phyloP scores from a whole-genome alignment of 2,888 invertebrate species.

The Coecobrya sp. region DNA sequence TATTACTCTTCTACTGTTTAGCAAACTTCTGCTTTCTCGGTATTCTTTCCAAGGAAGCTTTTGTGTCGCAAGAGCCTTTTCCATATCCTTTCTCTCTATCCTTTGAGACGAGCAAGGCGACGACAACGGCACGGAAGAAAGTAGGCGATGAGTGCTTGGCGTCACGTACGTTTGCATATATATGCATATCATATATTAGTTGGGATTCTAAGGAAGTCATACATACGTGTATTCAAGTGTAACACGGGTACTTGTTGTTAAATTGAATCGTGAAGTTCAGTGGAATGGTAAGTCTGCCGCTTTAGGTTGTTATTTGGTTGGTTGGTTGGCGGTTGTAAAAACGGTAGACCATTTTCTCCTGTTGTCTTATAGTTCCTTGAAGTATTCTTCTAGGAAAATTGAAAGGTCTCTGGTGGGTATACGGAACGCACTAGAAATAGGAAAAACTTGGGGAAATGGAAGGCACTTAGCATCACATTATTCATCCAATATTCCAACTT shows the following conservation, averaged over 20 bases:
- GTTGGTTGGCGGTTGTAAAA: background rate
- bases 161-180: constrained; percentile 67
- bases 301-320: background rate
- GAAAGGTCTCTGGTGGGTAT: constrained; percentile 69
- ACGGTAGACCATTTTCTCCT: constrained; percentile 8
- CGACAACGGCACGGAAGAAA: constrained; percentile 46
- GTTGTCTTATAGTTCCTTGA: constrained; percentile 38
- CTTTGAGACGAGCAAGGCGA: constrained; percentile 54
- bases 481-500: constrained; percentile 81
- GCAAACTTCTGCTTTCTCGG: background rate
- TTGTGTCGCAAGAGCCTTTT: constrained; percentile 29
- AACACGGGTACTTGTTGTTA: constrained; percentile 49
- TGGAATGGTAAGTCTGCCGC: constrained; percentile 36
- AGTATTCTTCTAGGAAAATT: constrained; percentile 62
- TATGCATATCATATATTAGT: background rate
- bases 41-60: constrained; percentile 1
- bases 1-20: constrained; percentile 45
- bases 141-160: constrained; percentile 60
- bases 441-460: constrained; percentile 40
- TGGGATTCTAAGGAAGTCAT: background rate
- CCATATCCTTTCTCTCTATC: background rate
- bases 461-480: constrained; percentile 76
- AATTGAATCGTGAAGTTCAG: constrained; percentile 66
- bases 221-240: background rate
- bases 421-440: background rate